Percentiles rank a stretch among this genome's conserved stretches.
phyloP scores from a whole-genome alignment of 2,888 invertebrate species.

The Trachelus troglodyta region DNA sequence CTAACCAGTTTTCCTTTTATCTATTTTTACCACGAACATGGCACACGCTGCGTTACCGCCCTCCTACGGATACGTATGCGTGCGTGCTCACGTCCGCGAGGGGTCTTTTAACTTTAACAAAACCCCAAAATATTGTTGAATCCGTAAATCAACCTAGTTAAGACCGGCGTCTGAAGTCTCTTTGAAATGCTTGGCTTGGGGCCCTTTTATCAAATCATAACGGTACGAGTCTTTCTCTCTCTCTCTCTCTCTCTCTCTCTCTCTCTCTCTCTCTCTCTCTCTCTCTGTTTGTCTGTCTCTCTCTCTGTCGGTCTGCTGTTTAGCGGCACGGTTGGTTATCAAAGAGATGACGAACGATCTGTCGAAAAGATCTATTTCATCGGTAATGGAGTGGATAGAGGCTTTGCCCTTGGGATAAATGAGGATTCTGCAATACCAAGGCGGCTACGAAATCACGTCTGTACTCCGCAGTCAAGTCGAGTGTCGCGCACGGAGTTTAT shows the following conservation, averaged over 20 bases:
- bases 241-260: not conserved
- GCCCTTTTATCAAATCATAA: conserved; percentile 23
- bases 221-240: not conserved
- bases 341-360: conserved; percentile 6
- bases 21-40: conserved; percentile 19
- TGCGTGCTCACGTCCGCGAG: conserved; percentile 5
- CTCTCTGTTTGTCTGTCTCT: too few species aligned
- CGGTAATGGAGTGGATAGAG: conserved; percentile 6
- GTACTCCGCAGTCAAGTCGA: not conserved
- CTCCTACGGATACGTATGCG: not conserved
- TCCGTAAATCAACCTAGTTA: conserved; percentile 22
- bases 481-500: not conserved
- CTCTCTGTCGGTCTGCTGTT: conserved; percentile 1
- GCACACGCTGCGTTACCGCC: not conserved
- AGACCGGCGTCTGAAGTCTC: conserved; percentile 11
- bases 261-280: not conserved
- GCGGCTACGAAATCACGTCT: not conserved
- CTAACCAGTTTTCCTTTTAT: conserved; percentile 20
- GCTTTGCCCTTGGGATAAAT: not conserved
- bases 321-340: conserved; percentile 2
- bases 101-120: conserved; percentile 14
- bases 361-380: conserved; percentile 6
- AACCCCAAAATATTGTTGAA: conserved; percentile 24
- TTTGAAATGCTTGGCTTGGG: conserved; percentile 12
- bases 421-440: not conserved